These are phyloP conservation scores for Dicrostonyx torquatus DNA, from an alignment of 2,797 vertebrate genomes.

Conservation along the genomic window DNA sequence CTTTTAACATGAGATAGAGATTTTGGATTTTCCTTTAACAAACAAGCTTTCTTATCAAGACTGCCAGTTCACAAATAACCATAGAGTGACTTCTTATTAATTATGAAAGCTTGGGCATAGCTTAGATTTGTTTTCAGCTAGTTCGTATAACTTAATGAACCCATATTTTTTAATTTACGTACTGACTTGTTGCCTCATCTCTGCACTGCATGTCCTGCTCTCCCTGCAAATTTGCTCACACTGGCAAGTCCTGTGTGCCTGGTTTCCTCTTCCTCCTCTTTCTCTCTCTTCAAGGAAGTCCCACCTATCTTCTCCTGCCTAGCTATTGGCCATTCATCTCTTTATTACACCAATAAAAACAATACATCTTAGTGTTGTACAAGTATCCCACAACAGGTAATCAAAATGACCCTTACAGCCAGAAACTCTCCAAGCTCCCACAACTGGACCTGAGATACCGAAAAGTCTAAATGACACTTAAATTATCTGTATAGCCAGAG, in stretches of 20 bases:
- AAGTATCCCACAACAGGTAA: not conserved
- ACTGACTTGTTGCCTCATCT: not conserved
- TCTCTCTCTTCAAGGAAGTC: not conserved
- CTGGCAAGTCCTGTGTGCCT: not conserved
- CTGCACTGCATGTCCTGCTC: not conserved
- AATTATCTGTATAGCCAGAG: not conserved
- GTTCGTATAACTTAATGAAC: not conserved
- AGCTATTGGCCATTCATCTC: not conserved
- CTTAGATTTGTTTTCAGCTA: not conserved
- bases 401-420: not conserved
- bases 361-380: not conserved
- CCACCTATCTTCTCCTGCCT: not conserved
- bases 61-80: not conserved
- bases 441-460: not conserved
- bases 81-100: not conserved
- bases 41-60: not conserved
- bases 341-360: not conserved
- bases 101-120: not conserved
- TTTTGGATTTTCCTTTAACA: not conserved
- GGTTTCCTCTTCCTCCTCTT: not conserved
- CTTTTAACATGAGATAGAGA: not conserved
- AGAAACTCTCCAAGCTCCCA: not conserved
- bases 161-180: not conserved
- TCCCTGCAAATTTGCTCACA: not conserved
- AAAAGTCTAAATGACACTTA: not conserved